A percentile compares a stretch with the other conserved stretches of the same genome.
phyloP scores from a whole-genome alignment of 2,113 vertebrate species.

The Carlito syrichta region DNA sequence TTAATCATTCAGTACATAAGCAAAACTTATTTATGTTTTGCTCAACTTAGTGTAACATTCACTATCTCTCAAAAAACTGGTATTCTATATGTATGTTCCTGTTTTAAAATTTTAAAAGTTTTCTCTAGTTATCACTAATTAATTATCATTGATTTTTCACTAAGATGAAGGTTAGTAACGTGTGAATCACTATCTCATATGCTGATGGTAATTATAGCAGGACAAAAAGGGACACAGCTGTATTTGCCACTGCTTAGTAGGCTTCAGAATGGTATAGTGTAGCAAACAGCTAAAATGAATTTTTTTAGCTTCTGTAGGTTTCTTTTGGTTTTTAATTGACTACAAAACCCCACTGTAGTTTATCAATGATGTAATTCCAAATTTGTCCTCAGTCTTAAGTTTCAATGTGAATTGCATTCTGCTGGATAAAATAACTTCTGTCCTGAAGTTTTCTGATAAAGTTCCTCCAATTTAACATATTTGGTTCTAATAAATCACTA shows the following conservation, averaged over 20 bases:
- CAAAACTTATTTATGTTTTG: not conserved
- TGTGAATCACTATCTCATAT: not conserved
- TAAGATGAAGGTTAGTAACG: not conserved
- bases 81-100: not conserved
- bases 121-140: too few species aligned
- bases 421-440: not conserved
- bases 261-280: not conserved
- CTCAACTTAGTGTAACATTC: not conserved
- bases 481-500: not conserved
- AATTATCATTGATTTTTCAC: not conserved
- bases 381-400: not conserved
- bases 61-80: not conserved
- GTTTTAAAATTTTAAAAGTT: not conserved
- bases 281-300: not conserved
- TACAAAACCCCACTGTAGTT: not conserved
- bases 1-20: not conserved
- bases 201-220: not conserved
- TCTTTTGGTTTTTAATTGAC: conserved; percentile 15
- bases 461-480: not conserved
- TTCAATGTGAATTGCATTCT: not conserved
- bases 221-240: not conserved
- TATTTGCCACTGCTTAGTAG: not conserved
- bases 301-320: not conserved
- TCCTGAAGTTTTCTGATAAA: not conserved
- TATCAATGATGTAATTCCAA: not conserved